Percentiles rank a stretch among this genome's conserved stretches.
Evolutionary conservation across 2,797 vertebrate genomes (phyloP).

Genomic region (Hephaestus fuliginosus): DNA sequence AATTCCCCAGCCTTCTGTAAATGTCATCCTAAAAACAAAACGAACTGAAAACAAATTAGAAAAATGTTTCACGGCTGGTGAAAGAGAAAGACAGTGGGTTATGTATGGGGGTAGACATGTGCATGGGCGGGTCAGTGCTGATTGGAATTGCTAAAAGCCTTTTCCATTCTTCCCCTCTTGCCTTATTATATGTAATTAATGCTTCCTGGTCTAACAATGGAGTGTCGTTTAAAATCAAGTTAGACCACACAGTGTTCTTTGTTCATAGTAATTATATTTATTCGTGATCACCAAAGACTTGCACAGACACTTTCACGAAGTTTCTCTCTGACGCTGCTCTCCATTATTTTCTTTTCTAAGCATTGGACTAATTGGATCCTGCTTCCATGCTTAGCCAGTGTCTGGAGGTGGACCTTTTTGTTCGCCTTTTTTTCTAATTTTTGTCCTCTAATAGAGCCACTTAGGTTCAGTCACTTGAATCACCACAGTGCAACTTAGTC

Average conservation of each 20-base stretch:
- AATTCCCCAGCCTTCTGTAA: conserved; percentile 15
- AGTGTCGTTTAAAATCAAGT: conserved; percentile 69
- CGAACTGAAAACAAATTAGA: not conserved
- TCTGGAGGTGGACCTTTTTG: conserved; percentile 66
- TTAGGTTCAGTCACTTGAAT: conserved; percentile 47
- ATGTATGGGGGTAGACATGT: not conserved
- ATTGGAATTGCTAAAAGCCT: conserved; percentile 49
- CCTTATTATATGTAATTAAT: conserved; percentile 77
- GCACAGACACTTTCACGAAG: conserved; percentile 71
- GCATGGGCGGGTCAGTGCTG: conserved; percentile 14
- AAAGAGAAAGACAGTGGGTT: conserved; percentile 27
- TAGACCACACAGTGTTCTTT: conserved; percentile 70
- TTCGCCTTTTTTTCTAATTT: conserved; percentile 33
- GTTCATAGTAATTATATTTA: conserved; percentile 84
- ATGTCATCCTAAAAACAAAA: conserved; percentile 20
- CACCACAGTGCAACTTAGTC: conserved; percentile 31
- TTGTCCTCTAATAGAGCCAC: conserved; percentile 49
- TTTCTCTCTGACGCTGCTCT: conserved; percentile 68
- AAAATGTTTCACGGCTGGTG: conserved; percentile 1
- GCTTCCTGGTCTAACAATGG: conserved; percentile 68
- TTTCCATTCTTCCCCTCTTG: conserved; percentile 51
- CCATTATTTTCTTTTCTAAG: conserved; percentile 72
- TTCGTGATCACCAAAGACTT: conserved; percentile 75
- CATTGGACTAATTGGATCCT: conserved; percentile 78
- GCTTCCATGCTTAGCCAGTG: conserved; percentile 47